Evolutionary conservation across 2,888 invertebrate genomes (phyloP), one percentile per base, ranked within the genome.

Genomic region (Hydraecia micacea): DNA sequence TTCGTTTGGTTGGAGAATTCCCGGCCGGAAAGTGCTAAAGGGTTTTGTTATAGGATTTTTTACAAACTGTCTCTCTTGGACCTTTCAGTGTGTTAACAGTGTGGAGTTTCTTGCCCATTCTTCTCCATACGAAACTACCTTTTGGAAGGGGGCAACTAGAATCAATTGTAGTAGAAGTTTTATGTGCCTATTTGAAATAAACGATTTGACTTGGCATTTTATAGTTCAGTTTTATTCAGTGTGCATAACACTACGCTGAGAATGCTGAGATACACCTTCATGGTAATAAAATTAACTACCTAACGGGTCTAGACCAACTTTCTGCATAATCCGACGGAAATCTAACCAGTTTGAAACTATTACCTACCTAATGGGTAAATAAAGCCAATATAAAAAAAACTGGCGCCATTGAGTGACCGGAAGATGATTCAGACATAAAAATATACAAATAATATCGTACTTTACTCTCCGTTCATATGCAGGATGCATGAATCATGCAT

Each of bases 401-500:
- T 73, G 76, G 87, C 83, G 84, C 82, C 84, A 60, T 7, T 2
- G 4, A 76, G 68, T 82, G 87, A 89, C 91, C 92, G 93, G 93
- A 93, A 92, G 91, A 89, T 94, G 94, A 95, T 82, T 94, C 95
- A 85, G 65, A 46, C 25, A 94, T 89, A 80, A 83, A 83, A 81
- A 83, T 81, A 85, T 85, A 77, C 25, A 81, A 82, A 85, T 85
- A 77, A 25, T 86, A 83, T 79, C 79, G 79, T 85, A 87, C 87
- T 88, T 91, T 89, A 89, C 89, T 87, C 91, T 91, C 86, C 90
- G 92, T 92, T 91, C 90, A 89, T 90, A 90, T 87, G 88, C 90
- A 87, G 93, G 92, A 93, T 90, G 91, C 84, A 89, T 94, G 93
- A 94, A 90, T 95, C 93, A 93, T 87, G 80, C 92, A 93, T 58